Base-by-base conservation (phyloP, 1,140 invertebrate genomes). In the Parapsyche elsis region DNA sequence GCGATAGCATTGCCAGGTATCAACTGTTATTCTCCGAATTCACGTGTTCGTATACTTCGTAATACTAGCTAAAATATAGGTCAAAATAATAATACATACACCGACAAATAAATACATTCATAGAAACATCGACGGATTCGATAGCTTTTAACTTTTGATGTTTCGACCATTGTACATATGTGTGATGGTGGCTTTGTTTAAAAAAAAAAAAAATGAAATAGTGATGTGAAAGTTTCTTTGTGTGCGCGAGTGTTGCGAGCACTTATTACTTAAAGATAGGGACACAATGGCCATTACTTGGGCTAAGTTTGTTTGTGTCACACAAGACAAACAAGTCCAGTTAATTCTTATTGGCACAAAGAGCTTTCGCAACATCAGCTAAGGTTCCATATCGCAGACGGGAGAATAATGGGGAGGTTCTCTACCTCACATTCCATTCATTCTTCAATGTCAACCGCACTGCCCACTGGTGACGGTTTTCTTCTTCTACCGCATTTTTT, bases 271-370 rank as follows among this genome's bases (percentile, higher is more conserved):
- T 53, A 53, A 53, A 16, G 16, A 14, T 12, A 16, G 64, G 23
- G 9, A 75, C 44, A 57, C 46, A 57, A 57, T 49, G 49, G 73
- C 73, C 73, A 75, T 75, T 75, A 75, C 10, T 26, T 24, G 24
- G 23, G 49, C 5, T 24, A 49, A 75, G 73, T 75, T 75, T 75
- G 73, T 75, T 75, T 75, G 73, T 75, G 73, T 75, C 73, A 75
- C 73, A 57, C 73, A 75, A 75, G 73, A 75, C 73, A 75, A 75
- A 75, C 73, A 75, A 75, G 73, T 75, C 49, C 49, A 24, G 73
- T 57, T 75, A 75, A 75, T 75, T 75, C 73, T 75, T 75, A 75
- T 75, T 57, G 73, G 73, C 73, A 75, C 73, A 75, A 75, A 75
- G 73, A 49, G 45, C 73, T 57, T 75, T 57, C 14, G 73, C 73